phyloP scores from a whole-genome alignment of 1,140 invertebrate genomes.

The Dysdera silvatica region DNA sequence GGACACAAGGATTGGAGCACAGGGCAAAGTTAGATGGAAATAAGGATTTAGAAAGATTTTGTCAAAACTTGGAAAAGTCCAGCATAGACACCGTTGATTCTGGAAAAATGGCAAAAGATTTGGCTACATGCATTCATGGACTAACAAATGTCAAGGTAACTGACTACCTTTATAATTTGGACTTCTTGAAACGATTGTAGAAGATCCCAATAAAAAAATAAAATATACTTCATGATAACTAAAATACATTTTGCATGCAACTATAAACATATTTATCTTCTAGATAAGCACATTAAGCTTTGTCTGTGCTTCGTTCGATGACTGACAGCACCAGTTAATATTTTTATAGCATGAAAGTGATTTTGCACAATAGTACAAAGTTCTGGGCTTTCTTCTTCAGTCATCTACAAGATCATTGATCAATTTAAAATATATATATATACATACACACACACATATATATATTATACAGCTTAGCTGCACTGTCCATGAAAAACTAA shows the following conservation, averaged over 20 bases:
- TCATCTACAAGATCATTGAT: constrained; percentile 35
- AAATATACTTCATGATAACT: too few relatives aligned
- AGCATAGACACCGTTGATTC: constrained; percentile 78
- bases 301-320: constrained; percentile 72
- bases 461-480: too few relatives aligned
- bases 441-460: too few relatives aligned
- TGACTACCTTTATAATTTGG: too few relatives aligned
- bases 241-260: too few relatives aligned
- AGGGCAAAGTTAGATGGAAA: constrained; percentile 73
- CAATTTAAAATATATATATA: too few relatives aligned
- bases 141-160: too few relatives aligned
- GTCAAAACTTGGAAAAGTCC: constrained; percentile 54
- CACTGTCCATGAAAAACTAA: too few relatives aligned
- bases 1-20: constrained; percentile 75
- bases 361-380: constrained; percentile 75
- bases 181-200: too few relatives aligned
- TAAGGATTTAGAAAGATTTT: constrained; percentile 57
- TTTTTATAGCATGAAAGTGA: constrained; percentile 77
- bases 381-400: constrained; percentile 71
- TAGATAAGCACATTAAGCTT: constrained; percentile 66
- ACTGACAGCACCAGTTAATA: constrained; percentile 58
- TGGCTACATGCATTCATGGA: constrained; percentile 80
- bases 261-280: constrained; percentile 45
- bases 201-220: too few relatives aligned
- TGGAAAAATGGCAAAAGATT: constrained; percentile 86